These are phyloP conservation scores for rabbit (Oryctolagus cuniculus) DNA, from an alignment of 2,113 vertebrate genomes.

Conservation along the genomic window DNA sequence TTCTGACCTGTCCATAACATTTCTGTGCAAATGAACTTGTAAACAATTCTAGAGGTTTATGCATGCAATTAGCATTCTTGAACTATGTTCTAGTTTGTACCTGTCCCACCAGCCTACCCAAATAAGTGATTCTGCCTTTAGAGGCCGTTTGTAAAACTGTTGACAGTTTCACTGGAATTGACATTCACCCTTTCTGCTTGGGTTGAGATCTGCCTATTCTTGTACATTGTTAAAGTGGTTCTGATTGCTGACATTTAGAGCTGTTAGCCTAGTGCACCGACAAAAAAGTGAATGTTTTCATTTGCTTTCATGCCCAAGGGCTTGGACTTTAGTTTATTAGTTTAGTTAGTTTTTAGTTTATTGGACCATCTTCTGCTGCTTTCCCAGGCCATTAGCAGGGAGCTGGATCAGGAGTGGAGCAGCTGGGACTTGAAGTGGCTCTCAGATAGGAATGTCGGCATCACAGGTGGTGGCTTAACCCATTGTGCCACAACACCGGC, in stretches of 20 bases:
- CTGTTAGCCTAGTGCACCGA: conserved; percentile 28
- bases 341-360: background rate
- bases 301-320: conserved; percentile 55
- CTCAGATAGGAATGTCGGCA: no score
- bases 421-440: no score
- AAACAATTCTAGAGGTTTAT: conserved; percentile 18
- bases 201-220: background rate
- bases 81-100: conserved; percentile 58
- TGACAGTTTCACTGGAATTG: conserved; percentile 40
- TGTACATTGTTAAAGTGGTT: background rate
- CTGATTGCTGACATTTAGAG: conserved; percentile 54
- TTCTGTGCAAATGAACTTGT: background rate
- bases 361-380: no score
- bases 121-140: conserved; percentile 37
- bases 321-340: background rate
- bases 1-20: background rate
- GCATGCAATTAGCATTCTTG: background rate
- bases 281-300: background rate
- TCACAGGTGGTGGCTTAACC: no score
- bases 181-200: background rate
- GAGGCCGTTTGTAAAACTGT: conserved; percentile 29
- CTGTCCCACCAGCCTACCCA: background rate
- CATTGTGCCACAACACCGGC: no score
- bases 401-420: no score
- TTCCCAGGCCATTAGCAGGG: no score